Evolutionary conservation across 1,140 invertebrate species (phyloP).

Genomic region (Coenobita brevimanus): DNA sequence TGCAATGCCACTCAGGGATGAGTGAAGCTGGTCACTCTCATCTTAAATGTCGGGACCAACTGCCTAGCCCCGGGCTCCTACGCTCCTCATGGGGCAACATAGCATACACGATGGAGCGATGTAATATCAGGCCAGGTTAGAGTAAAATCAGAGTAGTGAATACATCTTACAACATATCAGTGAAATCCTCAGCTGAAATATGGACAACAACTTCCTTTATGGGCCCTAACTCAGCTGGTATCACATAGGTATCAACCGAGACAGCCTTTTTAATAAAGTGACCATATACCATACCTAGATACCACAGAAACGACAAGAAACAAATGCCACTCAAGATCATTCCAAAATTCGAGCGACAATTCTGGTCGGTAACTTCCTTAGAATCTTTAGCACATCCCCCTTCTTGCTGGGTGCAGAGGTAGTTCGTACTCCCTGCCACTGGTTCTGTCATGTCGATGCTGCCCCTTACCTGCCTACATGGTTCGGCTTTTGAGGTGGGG

Average conservation of each 20-base stretch:
- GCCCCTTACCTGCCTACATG: too few species aligned
- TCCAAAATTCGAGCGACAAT: constrained; percentile 45
- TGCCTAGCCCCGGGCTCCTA: too few species aligned
- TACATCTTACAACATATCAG: background rate
- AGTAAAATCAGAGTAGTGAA: too few species aligned
- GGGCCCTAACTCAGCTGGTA: background rate
- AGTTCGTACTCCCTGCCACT: background rate
- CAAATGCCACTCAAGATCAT: constrained; percentile 26
- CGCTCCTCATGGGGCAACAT: too few species aligned
- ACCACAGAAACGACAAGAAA: constrained; percentile 48
- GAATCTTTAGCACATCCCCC: background rate
- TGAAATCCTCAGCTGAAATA: constrained; percentile 25
- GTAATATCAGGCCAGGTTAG: too few species aligned
- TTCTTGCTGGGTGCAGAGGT: background rate
- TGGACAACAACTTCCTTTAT: constrained; percentile 38
- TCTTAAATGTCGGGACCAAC: too few species aligned
- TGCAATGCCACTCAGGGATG: too few species aligned
- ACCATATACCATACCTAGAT: constrained; percentile 39
- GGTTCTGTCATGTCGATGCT: background rate
- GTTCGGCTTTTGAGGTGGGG: too few species aligned
- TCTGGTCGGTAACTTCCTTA: constrained; percentile 26
- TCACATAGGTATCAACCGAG: background rate
- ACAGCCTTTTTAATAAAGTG: constrained; percentile 10
- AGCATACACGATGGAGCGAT: too few species aligned
- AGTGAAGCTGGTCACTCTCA: too few species aligned